Conservation (phyloP, 2,113 vertebrate species). For the Pterocles burchelli region DNA sequence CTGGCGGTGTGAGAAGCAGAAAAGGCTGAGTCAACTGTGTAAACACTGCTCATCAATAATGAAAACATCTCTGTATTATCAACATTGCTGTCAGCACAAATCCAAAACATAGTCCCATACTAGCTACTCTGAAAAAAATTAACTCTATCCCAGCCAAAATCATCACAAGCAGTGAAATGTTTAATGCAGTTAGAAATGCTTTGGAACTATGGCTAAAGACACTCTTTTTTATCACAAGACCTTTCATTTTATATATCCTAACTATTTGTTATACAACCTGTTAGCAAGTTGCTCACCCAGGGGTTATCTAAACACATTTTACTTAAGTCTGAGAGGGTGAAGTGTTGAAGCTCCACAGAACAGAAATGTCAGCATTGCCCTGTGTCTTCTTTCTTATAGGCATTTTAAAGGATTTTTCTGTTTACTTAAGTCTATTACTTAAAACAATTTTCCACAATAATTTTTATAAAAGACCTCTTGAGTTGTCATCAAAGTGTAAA, state of each 20-base stretch:
- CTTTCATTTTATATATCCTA: background rate
- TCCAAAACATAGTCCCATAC: no score
- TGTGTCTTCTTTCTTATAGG: background rate
- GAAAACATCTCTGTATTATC: no score
- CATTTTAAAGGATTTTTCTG: background rate
- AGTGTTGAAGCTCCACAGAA: background rate
- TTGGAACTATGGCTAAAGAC: background rate
- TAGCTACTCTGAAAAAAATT: no score
- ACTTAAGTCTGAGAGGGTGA: background rate
- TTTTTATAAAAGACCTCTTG: background rate
- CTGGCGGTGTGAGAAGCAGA: no score
- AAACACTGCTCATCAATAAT: no score
- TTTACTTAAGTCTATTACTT: background rate
- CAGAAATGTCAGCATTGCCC: background rate
- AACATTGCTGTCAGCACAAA: no score
- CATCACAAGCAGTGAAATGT: background rate
- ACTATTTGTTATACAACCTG: background rate
- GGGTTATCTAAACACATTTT: background rate
- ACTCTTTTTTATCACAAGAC: background rate
- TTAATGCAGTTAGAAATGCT: background rate
- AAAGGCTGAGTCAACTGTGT: no score
- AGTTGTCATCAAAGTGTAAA: background rate
- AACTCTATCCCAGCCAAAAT: no score
- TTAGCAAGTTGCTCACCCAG: background rate
- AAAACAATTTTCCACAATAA: background rate